phyloP scores from a whole-genome alignment of 2,113 vertebrate genomes.

The Saguinus midas region DNA sequence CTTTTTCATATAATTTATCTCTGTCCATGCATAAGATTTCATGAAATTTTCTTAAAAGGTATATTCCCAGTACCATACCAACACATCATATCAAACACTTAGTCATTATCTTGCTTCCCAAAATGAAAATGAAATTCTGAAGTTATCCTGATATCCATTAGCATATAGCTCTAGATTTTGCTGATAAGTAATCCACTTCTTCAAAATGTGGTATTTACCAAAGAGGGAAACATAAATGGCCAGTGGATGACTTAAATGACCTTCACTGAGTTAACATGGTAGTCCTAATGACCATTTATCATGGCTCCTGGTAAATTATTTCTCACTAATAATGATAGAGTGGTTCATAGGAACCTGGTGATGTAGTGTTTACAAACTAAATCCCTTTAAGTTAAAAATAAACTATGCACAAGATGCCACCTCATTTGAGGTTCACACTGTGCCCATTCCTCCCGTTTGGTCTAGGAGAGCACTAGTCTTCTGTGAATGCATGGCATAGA shows the following conservation, averaged over 20 bases:
- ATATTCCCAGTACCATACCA: neutral
- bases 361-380: neutral
- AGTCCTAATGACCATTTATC: neutral
- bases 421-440: neutral
- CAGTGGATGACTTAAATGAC: neutral
- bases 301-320: neutral
- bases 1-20: neutral
- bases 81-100: neutral
- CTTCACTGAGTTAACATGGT: neutral
- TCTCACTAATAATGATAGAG: neutral
- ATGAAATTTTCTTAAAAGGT: neutral
- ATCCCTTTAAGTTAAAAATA: neutral
- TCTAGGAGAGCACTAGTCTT: neutral
- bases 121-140: conserved; percentile 5
- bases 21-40: neutral
- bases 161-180: neutral
- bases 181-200: neutral
- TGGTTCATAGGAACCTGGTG: neutral
- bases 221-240: conserved; percentile 8
- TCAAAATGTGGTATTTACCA: neutral
- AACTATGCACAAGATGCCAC: neutral
- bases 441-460: neutral
- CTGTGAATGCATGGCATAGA: neutral
- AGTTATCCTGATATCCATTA: neutral
- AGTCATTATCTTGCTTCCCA: neutral